Evolutionary conservation across 1,140 invertebrate genomes (phyloP).

Genomic region (Panulirus ornatus): DNA sequence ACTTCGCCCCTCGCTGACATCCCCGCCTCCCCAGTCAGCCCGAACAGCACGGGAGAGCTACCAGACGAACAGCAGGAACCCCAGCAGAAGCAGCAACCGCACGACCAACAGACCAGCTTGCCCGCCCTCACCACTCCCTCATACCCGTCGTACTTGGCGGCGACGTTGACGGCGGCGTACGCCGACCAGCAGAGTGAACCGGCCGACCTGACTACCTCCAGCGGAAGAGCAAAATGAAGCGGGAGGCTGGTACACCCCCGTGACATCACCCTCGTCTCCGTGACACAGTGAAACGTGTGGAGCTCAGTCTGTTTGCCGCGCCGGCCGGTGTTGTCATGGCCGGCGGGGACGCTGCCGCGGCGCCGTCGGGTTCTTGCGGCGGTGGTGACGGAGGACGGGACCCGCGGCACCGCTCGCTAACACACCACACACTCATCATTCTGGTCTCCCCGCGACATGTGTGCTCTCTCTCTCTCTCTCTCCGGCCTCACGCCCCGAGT

Average conservation of each 20-base stretch:
- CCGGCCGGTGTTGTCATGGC: background rate
- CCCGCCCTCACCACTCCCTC: conserved; percentile 12
- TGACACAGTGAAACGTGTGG: conserved; percentile 46
- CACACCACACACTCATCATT: background rate
- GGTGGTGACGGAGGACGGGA: background rate
- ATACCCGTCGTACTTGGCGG: conserved; percentile 57
- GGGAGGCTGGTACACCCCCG: background rate
- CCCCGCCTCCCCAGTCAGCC: conserved; percentile 46
- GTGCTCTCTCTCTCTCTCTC: no score
- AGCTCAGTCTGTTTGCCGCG: conserved; percentile 28
- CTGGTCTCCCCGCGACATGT: background rate
- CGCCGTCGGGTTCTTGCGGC: background rate
- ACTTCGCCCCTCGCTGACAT: conserved; percentile 33
- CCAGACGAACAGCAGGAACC: conserved; percentile 34
- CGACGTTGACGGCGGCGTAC: conserved; percentile 58
- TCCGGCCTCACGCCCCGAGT: background rate
- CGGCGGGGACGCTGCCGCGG: background rate
- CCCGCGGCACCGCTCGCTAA: background rate
- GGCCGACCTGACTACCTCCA: conserved; percentile 53
- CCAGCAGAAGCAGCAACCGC: conserved; percentile 50
- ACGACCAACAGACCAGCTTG: conserved; percentile 18
- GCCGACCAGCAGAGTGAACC: conserved; percentile 61
- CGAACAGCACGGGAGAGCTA: conserved; percentile 8
- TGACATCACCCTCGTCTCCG: background rate
- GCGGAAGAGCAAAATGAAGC: conserved; percentile 56